A percentile compares a stretch with the other conserved stretches of the same genome.
These are phyloP conservation scores for Plagiodera versicolora DNA, from an alignment of 2,888 invertebrate genomes.

Conservation along the genomic window DNA sequence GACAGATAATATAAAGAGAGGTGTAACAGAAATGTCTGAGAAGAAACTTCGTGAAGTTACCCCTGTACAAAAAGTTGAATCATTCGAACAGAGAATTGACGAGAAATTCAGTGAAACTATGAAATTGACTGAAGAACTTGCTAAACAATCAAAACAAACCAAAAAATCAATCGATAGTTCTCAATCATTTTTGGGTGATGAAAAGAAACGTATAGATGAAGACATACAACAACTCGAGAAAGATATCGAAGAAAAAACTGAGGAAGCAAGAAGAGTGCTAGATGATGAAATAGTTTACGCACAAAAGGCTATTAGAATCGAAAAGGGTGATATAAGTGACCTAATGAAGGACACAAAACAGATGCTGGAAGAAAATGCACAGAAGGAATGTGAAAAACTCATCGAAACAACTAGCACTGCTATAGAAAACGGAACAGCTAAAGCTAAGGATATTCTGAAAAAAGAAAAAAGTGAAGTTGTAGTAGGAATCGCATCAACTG, in stretches of 20 bases:
- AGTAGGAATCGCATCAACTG: slow-evolving; percentile 22
- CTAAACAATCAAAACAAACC: slow-evolving; percentile 26
- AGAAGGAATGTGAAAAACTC: background rate
- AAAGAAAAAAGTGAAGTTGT: slow-evolving; percentile 11
- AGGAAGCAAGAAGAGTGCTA: slow-evolving; percentile 23
- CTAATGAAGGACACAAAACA: background rate
- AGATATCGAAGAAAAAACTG: slow-evolving; percentile 28
- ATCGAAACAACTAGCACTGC: background rate
- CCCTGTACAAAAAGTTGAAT: slow-evolving; percentile 20
- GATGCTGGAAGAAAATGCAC: background rate
- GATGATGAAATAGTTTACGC: slow-evolving; percentile 18
- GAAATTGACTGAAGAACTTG: slow-evolving; percentile 34
- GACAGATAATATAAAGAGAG: slow-evolving; percentile 21
- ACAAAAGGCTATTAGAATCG: slow-evolving; percentile 19
- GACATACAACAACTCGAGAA: slow-evolving; percentile 22
- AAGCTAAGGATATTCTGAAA: slow-evolving; percentile 1
- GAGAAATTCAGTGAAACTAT: slow-evolving; percentile 37
- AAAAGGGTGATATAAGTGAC: background rate
- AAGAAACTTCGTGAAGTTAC: slow-evolving; percentile 8
- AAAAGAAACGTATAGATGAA: slow-evolving; percentile 21
- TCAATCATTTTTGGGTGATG: slow-evolving; percentile 23
- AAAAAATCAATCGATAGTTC: slow-evolving; percentile 14
- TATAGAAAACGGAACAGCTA: background rate
- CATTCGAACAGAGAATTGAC: slow-evolving; percentile 41
- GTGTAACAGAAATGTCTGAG: slow-evolving; percentile 13